These are phyloP conservation scores for Callipepla californica DNA, from an alignment of 2,113 vertebrate species.

Conservation along the genomic window DNA sequence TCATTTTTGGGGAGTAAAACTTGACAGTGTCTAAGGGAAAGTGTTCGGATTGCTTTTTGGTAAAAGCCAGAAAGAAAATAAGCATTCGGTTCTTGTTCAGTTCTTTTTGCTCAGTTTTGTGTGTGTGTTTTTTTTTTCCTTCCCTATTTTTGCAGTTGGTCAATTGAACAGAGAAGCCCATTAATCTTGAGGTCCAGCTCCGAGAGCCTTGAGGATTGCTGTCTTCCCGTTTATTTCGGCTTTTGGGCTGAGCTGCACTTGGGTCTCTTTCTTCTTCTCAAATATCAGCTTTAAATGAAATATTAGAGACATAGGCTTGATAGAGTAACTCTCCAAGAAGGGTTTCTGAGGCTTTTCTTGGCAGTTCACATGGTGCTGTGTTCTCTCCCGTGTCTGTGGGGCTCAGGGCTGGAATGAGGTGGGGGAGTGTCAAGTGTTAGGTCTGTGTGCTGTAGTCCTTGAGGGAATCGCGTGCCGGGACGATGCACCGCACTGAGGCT, in stretches of 20 bases:
- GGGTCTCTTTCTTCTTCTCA: neutral
- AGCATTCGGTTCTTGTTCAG: neutral
- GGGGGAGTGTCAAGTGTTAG: neutral
- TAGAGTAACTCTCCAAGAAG: neutral
- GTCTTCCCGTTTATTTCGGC: neutral
- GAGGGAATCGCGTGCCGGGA: neutral
- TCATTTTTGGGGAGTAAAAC: neutral
- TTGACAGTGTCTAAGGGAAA: neutral
- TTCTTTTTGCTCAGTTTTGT: neutral
- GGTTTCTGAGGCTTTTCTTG: neutral
- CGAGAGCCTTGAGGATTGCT: neutral
- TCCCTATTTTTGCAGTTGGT: neutral
- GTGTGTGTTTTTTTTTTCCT: rapidly evolving
- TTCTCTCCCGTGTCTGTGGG: neutral
- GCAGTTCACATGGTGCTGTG: neutral
- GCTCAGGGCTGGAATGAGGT: neutral
- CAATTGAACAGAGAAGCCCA: neutral
- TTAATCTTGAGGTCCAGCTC: neutral
- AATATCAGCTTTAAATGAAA: neutral
- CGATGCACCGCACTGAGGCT: neutral
- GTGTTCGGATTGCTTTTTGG: neutral
- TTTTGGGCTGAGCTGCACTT: neutral
- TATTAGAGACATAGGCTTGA: neutral
- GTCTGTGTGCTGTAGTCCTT: neutral
- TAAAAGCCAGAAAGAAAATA: neutral